phyloP scores from a whole-genome alignment of 2,888 invertebrate genomes.

The Eulithis testata region DNA sequence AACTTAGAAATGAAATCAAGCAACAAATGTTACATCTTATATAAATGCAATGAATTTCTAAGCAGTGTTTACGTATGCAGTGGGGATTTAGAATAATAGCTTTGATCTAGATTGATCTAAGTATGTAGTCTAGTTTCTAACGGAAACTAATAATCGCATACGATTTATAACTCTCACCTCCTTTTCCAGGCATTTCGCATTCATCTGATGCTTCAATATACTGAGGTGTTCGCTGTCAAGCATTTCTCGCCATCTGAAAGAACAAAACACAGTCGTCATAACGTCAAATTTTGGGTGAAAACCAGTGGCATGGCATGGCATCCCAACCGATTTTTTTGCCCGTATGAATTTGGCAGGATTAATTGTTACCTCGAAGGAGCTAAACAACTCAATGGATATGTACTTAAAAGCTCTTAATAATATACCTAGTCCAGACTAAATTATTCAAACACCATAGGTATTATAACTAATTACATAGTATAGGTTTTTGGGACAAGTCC shows the following conservation, averaged over 20 bases:
- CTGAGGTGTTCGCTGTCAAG: constrained; percentile 70
- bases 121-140: constrained; percentile 26
- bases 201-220: constrained; percentile 75
- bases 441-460: too few relatives aligned
- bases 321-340: too few relatives aligned
- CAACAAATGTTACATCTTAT: not conserved
- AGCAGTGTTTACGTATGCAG: not conserved
- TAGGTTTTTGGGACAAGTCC: too few relatives aligned
- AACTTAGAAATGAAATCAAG: not conserved
- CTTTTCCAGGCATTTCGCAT: constrained; percentile 66
- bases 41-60: constrained; percentile 7
- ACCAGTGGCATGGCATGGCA: too few relatives aligned
- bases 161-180: constrained; percentile 59
- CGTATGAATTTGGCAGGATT: too few relatives aligned
- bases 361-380: too few relatives aligned
- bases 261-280: not conserved
- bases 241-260: constrained; percentile 75
- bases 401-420: too few relatives aligned
- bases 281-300: too few relatives aligned
- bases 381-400: too few relatives aligned
- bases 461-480: too few relatives aligned
- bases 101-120: constrained; percentile 7
- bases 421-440: too few relatives aligned
- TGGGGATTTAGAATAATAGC: constrained; percentile 15
- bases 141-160: constrained; percentile 26